A percentile compares a stretch with the other conserved stretches of the same genome.
Conservation (phyloP, 30 jellyfish, hydroid and myxozoan species). For the Aurelia sp. region DNA sequence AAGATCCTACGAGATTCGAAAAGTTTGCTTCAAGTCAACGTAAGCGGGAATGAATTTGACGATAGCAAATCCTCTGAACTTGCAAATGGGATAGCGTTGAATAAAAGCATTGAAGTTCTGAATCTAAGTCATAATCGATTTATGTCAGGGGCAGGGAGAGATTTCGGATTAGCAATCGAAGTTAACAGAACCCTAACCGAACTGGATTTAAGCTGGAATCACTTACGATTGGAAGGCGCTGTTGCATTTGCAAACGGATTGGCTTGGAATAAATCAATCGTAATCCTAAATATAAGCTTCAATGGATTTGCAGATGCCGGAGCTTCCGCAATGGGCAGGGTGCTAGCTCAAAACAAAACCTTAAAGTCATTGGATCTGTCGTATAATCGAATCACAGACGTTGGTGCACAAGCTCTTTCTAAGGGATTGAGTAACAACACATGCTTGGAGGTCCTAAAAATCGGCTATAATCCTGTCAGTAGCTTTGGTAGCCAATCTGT, state of each 20-base stretch:
- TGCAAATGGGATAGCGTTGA: slow-evolving; percentile 40
- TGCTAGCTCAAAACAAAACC: slow-evolving; percentile 29
- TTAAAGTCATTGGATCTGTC: slow-evolving; percentile 30
- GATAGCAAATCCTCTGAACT: slow-evolving; percentile 40
- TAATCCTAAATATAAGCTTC: slow-evolving; percentile 43
- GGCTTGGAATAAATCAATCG: slow-evolving; percentile 34
- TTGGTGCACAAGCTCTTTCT: slow-evolving; percentile 70
- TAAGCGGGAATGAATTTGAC: slow-evolving; percentile 50
- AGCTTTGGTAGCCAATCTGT: slow-evolving; percentile 66
- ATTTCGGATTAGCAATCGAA: slow-evolving; percentile 43
- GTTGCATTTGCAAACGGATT: slow-evolving; percentile 51
- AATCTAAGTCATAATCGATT: slow-evolving; percentile 61
- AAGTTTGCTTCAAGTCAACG: slow-evolving; percentile 15
- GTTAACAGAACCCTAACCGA: slow-evolving; percentile 30
- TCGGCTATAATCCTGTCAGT: slow-evolving; percentile 79
- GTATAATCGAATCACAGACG: slow-evolving; percentile 74
- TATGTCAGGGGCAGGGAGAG: slow-evolving; percentile 54
- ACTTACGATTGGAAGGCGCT: slow-evolving; percentile 66
- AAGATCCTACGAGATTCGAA: slow-evolving; percentile 13
- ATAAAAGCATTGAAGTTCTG: slow-evolving; percentile 9
- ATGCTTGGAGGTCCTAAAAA: slow-evolving; percentile 45
- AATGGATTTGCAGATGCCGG: slow-evolving; percentile 80
- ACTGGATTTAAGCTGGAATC: slow-evolving; percentile 82
- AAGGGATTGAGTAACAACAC: slow-evolving; percentile 65
- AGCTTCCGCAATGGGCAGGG: slow-evolving; percentile 69